Evolutionary conservation across 2,888 invertebrate genomes (phyloP), one percentile per base, ranked within the genome.

Genomic region (Sinhomidia bicolor): DNA sequence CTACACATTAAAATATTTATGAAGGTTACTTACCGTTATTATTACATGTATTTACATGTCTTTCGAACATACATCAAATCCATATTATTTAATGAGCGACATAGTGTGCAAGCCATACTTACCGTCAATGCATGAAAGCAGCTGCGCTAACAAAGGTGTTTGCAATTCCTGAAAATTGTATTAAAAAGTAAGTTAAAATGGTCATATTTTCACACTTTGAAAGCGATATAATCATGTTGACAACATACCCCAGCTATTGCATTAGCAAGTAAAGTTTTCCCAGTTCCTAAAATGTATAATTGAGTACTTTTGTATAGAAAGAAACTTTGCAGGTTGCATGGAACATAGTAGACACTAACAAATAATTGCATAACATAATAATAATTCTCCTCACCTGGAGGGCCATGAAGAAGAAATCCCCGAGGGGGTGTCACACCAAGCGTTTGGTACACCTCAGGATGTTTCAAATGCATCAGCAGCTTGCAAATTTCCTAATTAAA

Each of bases 401-500:
- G 99, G 0, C 99, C 99, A 93, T 99, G 98, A 71, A 99, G 94
- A 78, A 99, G 94, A 92, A 99, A 96, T 32, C 99, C 99, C 93
- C 97, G 95, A 0, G 98, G 98, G 54, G 98, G 97, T 90, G 96
- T 95, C 81, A 98, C 96, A 0, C 98, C 98, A 90, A 99, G 94
- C 91, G 96, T 95, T 88, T 95, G 94, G 93, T 97, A 98, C n/a
- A 98, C 95, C 93, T 98, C 97, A 1, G 98, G 98, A 93, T 98
- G 97, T 92, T 96, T 96, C 93, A 99, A 96, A 93, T 98, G 98
- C 92, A 97, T 94, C 79, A 98, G 94, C 85, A 97, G 94, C 93
- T 89, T 89, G 74, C 92, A 92, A 81, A 91, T 82, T 68, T 90
- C 90, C 90, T 91, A 17, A 36, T 29, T 23, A 3, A 36, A 7